Evolutionary conservation across 2,113 vertebrate species (phyloP), one percentile per base, ranked within the genome.

Genomic region (Strigops habroptila): DNA sequence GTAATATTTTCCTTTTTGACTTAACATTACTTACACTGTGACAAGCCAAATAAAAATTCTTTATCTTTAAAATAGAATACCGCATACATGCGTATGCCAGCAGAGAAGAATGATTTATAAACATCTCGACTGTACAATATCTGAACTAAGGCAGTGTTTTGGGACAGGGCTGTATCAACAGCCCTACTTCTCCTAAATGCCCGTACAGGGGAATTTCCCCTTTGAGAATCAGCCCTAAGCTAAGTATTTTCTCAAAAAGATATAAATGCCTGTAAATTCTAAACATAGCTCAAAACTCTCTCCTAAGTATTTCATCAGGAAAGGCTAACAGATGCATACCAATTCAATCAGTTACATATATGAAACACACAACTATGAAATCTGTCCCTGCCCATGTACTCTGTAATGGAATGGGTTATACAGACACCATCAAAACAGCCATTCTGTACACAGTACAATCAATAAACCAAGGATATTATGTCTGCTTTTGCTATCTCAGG

Each of bases 281-380:
- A 63, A 84, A 59, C 12, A 39, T 9, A 75, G 44, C 6, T 80
- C 28, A 59, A 84, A 91, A 27, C 22, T 67, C 10, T 35, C 9
- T n/a, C 68, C 6, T 60, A 77, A 28, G 69, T 15, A 28, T 49
- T 76, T 65, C 5, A 19, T 4, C 19, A 41, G 44, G 33, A 60
- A 73, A 65, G 30, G 25, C 28, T 65, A 48, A 57, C 12, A 70
- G 69, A 57, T 4, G 2, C 4, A 0, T 27, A 73, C 4, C 0
- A 2, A n/a, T 37, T 27, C 8, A 39, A 49, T 1, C 41, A 27
- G 31, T 24, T 41, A 52, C 14, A 74, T 13, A 12, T 8, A 28
- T 0, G 1, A 75, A 74, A 52, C n/a, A n/a, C 0, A 0, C 41
- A 44, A 43, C 16, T 7, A 7, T 9, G 35, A 62, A 86, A 86